Base-by-base conservation (phyloP, 2,113 vertebrate genomes). In the Ictalurus furcatus region DNA sequence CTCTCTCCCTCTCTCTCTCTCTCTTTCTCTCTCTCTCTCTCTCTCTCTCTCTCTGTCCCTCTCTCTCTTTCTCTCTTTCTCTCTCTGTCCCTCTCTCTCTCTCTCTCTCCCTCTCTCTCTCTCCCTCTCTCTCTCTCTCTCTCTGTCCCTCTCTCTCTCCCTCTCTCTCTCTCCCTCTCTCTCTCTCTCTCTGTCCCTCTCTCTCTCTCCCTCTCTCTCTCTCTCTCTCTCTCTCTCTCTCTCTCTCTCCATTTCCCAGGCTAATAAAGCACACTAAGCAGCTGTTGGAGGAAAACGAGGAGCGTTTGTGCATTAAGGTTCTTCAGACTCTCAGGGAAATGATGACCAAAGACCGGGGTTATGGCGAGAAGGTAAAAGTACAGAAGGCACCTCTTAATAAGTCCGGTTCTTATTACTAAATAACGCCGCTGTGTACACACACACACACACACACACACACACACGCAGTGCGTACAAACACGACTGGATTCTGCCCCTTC, bases 341-440 rank as follows among this genome's bases (percentile, higher is more conserved):
- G 98, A 99, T 99, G 98, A 98, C 98, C 80, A 99, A 99, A 95
- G 98, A 99, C 81, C 96, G 98, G 63, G 98, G 98, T 93, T 99
- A 98, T 88, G 97, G 98, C 89, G 98, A 99, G 92, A 99, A 99
- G 98, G 98, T 99, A 95, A 67, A 58, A 25, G 28, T 54, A 63
- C 56, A 54, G 17, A 30, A 63, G 13, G n/a, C 54, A 40, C 6
- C 78, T 48, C 63, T 54, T 48, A 48, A 48, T 7, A 48, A 44
- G 21, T 81, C 40, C 78, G 4, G 44, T 34, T 37, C 28, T 56
- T 4, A 5, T 78, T 76, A 37, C 61, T 86, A 19, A 13, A 59
- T 44, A 17, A 30, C 14, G 11, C 54, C 85, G 19, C 48, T 6
- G 44, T 48, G 40, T 40, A 40, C 40, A 4, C 69, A 44, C 21